A percentile compares a stretch with the other conserved stretches of the same genome.
Conservation (phyloP, 2,888 invertebrate genomes). For the Chrysotoxum bicinctum region DNA sequence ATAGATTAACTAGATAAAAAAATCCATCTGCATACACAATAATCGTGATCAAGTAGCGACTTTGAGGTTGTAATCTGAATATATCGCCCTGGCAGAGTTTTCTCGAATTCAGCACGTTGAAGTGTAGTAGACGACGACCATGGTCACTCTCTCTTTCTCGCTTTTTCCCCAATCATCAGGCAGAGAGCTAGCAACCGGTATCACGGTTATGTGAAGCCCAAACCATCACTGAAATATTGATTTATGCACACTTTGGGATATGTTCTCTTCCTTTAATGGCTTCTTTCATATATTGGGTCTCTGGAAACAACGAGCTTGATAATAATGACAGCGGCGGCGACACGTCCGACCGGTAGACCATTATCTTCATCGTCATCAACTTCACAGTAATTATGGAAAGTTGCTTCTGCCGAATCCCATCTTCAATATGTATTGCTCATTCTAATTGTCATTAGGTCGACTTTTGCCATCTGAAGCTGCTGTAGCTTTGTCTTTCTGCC, state of each 20-base stretch:
- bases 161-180: conserved; percentile 29
- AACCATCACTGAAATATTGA: conserved; percentile 66
- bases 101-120: conserved; percentile 57
- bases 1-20: conserved; percentile 66
- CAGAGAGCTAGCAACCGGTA: conserved; percentile 53
- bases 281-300: conserved; percentile 54
- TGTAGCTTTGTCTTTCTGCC: conserved; percentile 54
- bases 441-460: conserved; percentile 62
- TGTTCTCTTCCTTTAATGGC: conserved; percentile 56
- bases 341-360: conserved; percentile 69
- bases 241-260: conserved; percentile 54
- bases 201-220: conserved; percentile 57
- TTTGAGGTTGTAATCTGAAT: conserved; percentile 55
- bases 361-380: conserved; percentile 67
- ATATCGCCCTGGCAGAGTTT: conserved; percentile 48
- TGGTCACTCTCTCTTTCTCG: conserved; percentile 46
- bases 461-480: conserved; percentile 45
- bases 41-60: conserved; percentile 68
- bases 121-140: conserved; percentile 29
- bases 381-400: conserved; percentile 67
- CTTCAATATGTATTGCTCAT: conserved; percentile 38
- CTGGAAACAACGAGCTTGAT: conserved; percentile 59
- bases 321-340: conserved; percentile 57
- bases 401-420: conserved; percentile 51
- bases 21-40: conserved; percentile 60